These are phyloP conservation scores for Caenorhabditis becei DNA, from an alignment of 2,888 invertebrate genomes.

Conservation along the genomic window DNA sequence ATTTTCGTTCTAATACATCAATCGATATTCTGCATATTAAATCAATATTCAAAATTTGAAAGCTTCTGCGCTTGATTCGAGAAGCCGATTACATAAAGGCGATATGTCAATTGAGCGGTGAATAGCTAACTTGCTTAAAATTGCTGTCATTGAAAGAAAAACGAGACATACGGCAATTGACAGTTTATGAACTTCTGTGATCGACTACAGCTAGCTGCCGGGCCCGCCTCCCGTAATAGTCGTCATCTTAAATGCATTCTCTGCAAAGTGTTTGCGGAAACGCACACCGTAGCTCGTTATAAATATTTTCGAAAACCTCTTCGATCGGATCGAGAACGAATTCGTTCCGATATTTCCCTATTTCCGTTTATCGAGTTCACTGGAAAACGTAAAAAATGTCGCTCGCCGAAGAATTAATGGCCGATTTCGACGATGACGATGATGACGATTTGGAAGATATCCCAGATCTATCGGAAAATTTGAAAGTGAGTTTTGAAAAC, in stretches of 20 bases:
- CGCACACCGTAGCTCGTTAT: constrained; percentile 20
- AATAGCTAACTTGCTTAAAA: constrained; percentile 32
- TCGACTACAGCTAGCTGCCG: constrained; percentile 13
- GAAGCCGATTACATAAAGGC: no score
- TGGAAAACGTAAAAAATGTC: constrained; percentile 87
- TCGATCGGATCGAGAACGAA: no score
- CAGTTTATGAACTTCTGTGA: constrained; percentile 27
- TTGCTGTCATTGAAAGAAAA: constrained; percentile 22
- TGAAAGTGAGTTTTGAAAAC: constrained; percentile 28
- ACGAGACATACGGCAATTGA: neutral
- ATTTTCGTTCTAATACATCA: neutral
- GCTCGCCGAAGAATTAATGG: constrained; percentile 95
- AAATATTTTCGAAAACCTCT: constrained; percentile 20
- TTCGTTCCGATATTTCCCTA: constrained; percentile 3
- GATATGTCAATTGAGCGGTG: neutral
- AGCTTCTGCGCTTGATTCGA: neutral
- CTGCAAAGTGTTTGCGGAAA: constrained; percentile 35
- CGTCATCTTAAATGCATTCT: constrained; percentile 15
- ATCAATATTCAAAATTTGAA: constrained; percentile 9
- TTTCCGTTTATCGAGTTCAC: neutral
- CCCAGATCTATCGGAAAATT: constrained; percentile 51
- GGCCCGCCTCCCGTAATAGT: neutral
- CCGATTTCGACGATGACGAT: constrained; percentile 95
- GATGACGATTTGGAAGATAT: constrained; percentile 79
- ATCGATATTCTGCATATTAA: constrained; percentile 18